Conservation (phyloP, 1,140 invertebrate genomes). For the honey bee (Apis mellifera) region Amel_HAv3.1 CM009939.2:5760501-5761000, state of each 20-base stretch:
- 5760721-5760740: slow-evolving; percentile 74
- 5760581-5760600: slow-evolving; percentile 40
- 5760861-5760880: slow-evolving; percentile 61
- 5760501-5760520: slow-evolving; percentile 79
- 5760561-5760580: slow-evolving; percentile 68
- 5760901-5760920: slow-evolving; percentile 59
- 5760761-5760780: slow-evolving; percentile 59
- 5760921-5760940: slow-evolving; percentile 51
- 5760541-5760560: slow-evolving; percentile 68
- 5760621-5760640: too few species aligned
- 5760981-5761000: too few species aligned
- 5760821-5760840: slow-evolving; percentile 50
- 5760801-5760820: background rate
- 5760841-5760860: slow-evolving; percentile 40
- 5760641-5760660: too few species aligned
- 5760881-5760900: slow-evolving; percentile 59
- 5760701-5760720: slow-evolving; percentile 1
- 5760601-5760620: too few species aligned
- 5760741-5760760: slow-evolving; percentile 67
- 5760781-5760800: slow-evolving; percentile 48
- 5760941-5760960: slow-evolving; percentile 59
- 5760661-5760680: background rate
- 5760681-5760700: background rate
- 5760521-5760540: slow-evolving; percentile 68
- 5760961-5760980: too few species aligned